Base-by-base conservation (phyloP, 2,797 vertebrate species). In the Muscicapa striata region DNA sequence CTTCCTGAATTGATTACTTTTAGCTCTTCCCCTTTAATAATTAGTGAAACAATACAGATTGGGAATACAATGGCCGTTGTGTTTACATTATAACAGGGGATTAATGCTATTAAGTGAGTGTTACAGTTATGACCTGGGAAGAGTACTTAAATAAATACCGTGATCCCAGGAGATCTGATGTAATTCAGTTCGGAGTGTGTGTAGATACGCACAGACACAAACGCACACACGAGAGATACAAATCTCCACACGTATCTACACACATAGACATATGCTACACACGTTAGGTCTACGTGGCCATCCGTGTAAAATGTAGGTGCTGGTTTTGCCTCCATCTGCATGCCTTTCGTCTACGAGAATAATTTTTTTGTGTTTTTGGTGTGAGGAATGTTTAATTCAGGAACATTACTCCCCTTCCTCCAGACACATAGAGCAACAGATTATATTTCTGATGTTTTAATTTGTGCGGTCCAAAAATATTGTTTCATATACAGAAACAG, bases 61-160 rank as follows among this genome's bases (percentile, higher is more conserved):
- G 94, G 97, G 94, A 97, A 96, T 96, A 95, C 96, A 95, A 93
- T 94, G 95, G 83, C 89, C 70, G 91, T 82, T 75, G 92, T 97
- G 91, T 96, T 97, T 96, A 95, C 96, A 95, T 96, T 97, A 95
- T 96, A 94, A 94, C 91, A 93, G 54, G 82, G 94, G 92, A 96
- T 96, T 96, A 96, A 96, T 97, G 94, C 92, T 92, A 96, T 96
- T 96, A 96, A 95, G 91, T 83, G 90, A 95, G 80, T 94, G 83
- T 78, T 94, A 64, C 94, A 88, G 84, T 74, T 69, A 85, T 89
- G 94, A 95, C 92, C 85, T 78, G 87, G 70, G 81, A 79, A 93
- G 84, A 90, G 82, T 51, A 70, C 78, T 95, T 96, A 96, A 88
- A 93, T 93, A 96, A 89, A 84, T 74, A 84, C 77, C 45, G 29